Base-by-base conservation (phyloP, 2,888 invertebrate genomes). In the Eretmocerus hayati region DNA sequence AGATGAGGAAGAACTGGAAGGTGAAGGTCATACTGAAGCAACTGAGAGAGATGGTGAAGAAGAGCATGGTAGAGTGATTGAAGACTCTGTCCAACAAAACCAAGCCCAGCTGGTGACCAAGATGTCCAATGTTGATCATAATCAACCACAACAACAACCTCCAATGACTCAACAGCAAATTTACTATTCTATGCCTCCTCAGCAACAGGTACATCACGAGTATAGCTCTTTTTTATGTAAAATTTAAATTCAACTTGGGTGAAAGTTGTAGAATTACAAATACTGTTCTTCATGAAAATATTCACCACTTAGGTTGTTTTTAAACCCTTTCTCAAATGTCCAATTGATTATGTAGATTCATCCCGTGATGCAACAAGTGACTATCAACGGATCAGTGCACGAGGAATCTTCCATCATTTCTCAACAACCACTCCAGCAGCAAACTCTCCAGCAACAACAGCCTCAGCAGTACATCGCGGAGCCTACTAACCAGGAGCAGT, bases 31-130 rank as follows among this genome's bases (percentile, higher is more conserved):
- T 9, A 61, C 62, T 37, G 69, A 69, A 32, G 48, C 55, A n/a
- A 56, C 46, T 4, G 71, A 71, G 31, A 64, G 67, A 32, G 70
- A 71, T 41, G 78, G 79, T 55, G 85, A 85, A 59, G 31, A 35
- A 18, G 83, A 83, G 59, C 80, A 79, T 51, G 77, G 75, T 4
- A 79, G 81, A 38, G 80, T 82, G 36, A 77, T 77, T 41, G 85
- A 84, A 62, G 84, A 83, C 61, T 84, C 84, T 58, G 84, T 84
- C 57, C 70, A 71, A 54, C 61, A 67, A 53, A 67, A 57, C 55
- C 63, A 65, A 38, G 55, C 56, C 5, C 66, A 67, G 42, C 52
- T 65, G 16, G 47, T 56, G 6, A 21, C 54, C 15, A 59, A 61
- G 21, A 54, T 60, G 13, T 55, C 56, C 8, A 58, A 60, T 22